Percentiles rank a stretch among this genome's conserved stretches.
phyloP scores from a whole-genome alignment of 2,113 vertebrate species.

The Perca flavescens region DNA sequence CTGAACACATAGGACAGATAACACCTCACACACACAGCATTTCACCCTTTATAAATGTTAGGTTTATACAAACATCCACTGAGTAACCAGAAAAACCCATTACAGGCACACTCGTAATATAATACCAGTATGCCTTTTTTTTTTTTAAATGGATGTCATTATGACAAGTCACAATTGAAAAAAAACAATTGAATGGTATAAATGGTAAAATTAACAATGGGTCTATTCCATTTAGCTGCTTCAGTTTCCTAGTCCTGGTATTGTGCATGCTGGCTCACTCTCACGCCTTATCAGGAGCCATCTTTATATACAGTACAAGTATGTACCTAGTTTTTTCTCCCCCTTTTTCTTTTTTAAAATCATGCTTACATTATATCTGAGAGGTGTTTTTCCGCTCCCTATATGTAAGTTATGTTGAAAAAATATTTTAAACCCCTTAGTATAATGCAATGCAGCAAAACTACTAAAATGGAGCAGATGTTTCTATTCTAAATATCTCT shows the following conservation, averaged over 20 bases:
- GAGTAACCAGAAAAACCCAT: not conserved
- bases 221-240: not conserved
- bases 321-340: not conserved
- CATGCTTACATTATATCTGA: not conserved
- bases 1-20: slow-evolving; percentile 72
- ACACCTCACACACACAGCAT: slow-evolving; percentile 45
- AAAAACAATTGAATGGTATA: too few species aligned
- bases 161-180: too few species aligned
- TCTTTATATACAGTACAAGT: not conserved
- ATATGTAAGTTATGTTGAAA: not conserved
- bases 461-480: not conserved
- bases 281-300: not conserved
- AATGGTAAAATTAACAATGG: too few species aligned
- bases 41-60: slow-evolving; percentile 16
- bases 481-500: not conserved
- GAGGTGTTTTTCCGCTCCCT: not conserved
- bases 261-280: not conserved
- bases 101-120: too few species aligned
- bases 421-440: not conserved
- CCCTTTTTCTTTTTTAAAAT: not conserved
- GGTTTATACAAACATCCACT: slow-evolving; percentile 21
- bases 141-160: too few species aligned
- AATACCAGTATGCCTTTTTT: too few species aligned
- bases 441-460: not conserved
- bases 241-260: not conserved